phyloP scores from a whole-genome alignment of 2,113 vertebrate genomes.

The Lycocorax pyrrhopterus region DNA sequence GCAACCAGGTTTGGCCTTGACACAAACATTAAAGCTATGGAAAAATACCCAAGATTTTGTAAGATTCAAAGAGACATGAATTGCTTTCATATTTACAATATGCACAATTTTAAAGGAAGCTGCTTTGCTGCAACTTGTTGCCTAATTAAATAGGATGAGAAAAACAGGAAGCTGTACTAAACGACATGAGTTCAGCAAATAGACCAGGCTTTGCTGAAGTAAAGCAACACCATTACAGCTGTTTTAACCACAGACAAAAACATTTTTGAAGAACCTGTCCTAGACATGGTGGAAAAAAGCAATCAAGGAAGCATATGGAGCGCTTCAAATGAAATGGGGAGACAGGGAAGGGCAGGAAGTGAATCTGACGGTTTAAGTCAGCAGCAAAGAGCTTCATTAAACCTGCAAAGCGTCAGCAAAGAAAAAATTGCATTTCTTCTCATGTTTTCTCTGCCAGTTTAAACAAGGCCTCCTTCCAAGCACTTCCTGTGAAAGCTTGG shows the following conservation, averaged over 20 bases:
- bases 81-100: neutral
- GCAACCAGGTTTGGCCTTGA: neutral
- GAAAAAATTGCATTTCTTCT: neutral
- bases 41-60: neutral
- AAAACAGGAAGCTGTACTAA: conserved; percentile 29
- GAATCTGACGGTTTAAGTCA: neutral
- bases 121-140: conserved; percentile 16
- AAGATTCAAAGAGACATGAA: neutral
- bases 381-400: neutral
- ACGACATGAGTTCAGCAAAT: neutral
- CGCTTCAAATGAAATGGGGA: neutral
- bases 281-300: neutral
- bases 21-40: neutral
- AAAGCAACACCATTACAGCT: neutral
- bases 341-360: neutral
- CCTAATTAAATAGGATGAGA: neutral
- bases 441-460: neutral
- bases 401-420: neutral
- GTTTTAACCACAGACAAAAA: neutral
- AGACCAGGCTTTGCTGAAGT: neutral
- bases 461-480: conserved; percentile 12
- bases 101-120: conserved; percentile 9
- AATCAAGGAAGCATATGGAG: neutral
- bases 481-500: neutral
- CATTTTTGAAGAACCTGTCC: neutral